phyloP scores from a whole-genome alignment of 2,113 vertebrate genomes.

The Dromaius novaehollandiae region DNA sequence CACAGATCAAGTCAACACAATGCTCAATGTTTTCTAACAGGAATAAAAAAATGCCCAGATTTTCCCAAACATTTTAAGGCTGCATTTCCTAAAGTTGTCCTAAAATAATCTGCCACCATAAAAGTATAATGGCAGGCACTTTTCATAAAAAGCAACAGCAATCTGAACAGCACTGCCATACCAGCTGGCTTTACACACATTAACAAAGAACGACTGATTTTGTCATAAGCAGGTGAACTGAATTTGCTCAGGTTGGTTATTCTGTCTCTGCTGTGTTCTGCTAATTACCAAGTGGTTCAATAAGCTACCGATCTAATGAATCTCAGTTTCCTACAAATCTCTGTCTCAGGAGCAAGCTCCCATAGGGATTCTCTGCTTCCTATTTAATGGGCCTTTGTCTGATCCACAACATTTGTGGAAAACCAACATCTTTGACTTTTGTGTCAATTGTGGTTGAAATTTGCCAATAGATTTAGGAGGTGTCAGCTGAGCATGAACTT shows the following conservation, averaged over 20 bases:
- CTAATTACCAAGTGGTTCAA: neutral
- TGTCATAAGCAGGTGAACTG: neutral
- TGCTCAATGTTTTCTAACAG: neutral
- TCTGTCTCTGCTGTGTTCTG: neutral
- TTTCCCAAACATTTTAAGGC: neutral
- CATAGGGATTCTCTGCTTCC: neutral
- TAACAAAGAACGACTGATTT: neutral
- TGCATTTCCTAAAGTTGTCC: neutral
- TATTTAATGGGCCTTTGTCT: neutral
- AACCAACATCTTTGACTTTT: accelerated
- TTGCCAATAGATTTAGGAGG: neutral
- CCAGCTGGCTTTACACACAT: neutral
- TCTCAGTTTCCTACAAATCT: neutral
- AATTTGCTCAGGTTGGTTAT: neutral
- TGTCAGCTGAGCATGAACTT: neutral
- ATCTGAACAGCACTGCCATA: neutral
- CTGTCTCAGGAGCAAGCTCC: neutral
- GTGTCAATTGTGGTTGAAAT: neutral
- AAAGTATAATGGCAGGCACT: neutral
- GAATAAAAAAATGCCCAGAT: neutral
- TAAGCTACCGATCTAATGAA: neutral
- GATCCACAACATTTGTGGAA: neutral
- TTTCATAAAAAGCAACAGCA: neutral
- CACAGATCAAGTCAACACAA: neutral
- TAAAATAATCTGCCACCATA: neutral